These are phyloP conservation scores for Chaunax sp. DNA, from an alignment of 2,797 vertebrate genomes.

Conservation along the genomic window DNA sequence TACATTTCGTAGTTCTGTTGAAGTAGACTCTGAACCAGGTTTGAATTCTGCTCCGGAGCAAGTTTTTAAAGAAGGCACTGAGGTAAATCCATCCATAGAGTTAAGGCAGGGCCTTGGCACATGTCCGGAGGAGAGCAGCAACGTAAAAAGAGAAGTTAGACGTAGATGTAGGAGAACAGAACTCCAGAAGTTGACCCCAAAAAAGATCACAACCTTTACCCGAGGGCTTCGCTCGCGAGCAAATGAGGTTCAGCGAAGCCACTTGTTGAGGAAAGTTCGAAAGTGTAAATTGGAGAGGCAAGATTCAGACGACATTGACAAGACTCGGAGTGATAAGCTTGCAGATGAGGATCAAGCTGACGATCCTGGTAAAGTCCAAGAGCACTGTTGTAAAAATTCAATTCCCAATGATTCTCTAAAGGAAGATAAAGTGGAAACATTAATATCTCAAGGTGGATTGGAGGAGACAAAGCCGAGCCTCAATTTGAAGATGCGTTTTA, in stretches of 20 bases:
- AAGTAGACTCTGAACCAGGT: conserved; percentile 70
- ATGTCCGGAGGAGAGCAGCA: conserved; percentile 37
- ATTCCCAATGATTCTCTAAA: background rate
- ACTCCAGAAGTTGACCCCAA: conserved; percentile 43
- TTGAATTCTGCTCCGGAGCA: conserved; percentile 46
- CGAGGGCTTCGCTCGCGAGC: conserved; percentile 64
- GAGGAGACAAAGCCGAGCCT: conserved; percentile 67
- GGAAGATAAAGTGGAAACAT: conserved; percentile 18
- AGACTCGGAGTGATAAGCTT: conserved; percentile 8
- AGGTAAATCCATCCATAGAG: conserved; percentile 36
- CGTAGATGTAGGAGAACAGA: conserved; percentile 37
- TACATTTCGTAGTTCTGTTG: conserved; percentile 82
- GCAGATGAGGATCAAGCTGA: conserved; percentile 16
- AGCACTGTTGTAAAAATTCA: background rate
- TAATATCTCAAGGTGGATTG: conserved; percentile 28
- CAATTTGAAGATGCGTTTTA: conserved; percentile 83
- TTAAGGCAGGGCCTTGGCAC: conserved; percentile 4
- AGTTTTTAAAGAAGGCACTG: conserved; percentile 35
- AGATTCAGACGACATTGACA: conserved; percentile 6
- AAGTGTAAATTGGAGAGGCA: conserved; percentile 51
- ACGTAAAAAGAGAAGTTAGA: conserved; percentile 36
- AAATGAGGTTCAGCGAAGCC: conserved; percentile 34
- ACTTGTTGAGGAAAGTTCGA: conserved; percentile 40
- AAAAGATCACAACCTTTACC: conserved; percentile 33
- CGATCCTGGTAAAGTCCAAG: background rate